A percentile compares a stretch with the other conserved stretches of the same genome.
Conservation (phyloP, 2,113 vertebrate genomes). For the Chascanopsetta lugubris region DNA sequence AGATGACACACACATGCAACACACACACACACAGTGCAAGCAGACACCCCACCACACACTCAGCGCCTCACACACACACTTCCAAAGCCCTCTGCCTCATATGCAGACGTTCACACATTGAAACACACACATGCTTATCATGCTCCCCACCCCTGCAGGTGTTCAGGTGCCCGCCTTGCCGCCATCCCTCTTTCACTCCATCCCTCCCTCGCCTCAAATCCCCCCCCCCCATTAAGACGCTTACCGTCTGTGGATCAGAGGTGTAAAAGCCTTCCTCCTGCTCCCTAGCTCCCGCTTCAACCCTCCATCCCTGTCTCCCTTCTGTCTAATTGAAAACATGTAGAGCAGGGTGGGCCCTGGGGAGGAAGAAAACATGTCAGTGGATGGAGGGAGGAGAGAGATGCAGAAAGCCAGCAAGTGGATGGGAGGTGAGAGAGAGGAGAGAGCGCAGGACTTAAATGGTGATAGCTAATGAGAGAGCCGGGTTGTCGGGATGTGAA, state of each 20-base stretch:
- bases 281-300: constrained; percentile 48
- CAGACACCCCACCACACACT: constrained; percentile 30
- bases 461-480: constrained; percentile 55
- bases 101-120: constrained; percentile 60
- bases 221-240: constrained; percentile 73
- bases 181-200: constrained; percentile 53
- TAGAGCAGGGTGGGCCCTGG: constrained; percentile 61
- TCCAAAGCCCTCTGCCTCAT: constrained; percentile 6
- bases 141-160: constrained; percentile 72
- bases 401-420: constrained; percentile 45
- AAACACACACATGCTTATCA: constrained; percentile 70
- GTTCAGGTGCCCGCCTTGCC: constrained; percentile 66
- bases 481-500: constrained; percentile 46
- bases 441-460: constrained; percentile 46
- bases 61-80: constrained; percentile 36
- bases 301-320: constrained; percentile 62
- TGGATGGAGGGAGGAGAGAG: constrained; percentile 35
- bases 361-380: constrained; percentile 54
- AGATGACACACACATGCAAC: constrained; percentile 41
- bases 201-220: constrained; percentile 64
- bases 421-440: constrained; percentile 38
- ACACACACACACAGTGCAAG: constrained; percentile 16
- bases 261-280: constrained; percentile 72
- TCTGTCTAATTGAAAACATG: constrained; percentile 78
- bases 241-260: constrained; percentile 73